phyloP scores from a whole-genome alignment of 1,140 invertebrate genomes.

The Melitaea cinxia region DNA sequence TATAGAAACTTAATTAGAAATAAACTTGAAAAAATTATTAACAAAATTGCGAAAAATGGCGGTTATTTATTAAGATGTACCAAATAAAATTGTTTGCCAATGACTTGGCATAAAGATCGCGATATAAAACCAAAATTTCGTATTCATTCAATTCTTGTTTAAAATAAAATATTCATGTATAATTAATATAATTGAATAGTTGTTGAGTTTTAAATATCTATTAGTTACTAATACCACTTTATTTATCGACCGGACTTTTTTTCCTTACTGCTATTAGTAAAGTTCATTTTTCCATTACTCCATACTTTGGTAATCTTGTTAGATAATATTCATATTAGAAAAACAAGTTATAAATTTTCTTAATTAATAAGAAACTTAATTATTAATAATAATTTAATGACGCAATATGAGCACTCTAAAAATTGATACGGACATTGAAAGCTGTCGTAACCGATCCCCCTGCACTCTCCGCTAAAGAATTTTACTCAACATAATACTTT shows the following conservation, averaged over 20 bases:
- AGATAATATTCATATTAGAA: background rate
- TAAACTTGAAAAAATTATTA: too few species aligned
- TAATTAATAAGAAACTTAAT: background rate
- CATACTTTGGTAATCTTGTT: background rate
- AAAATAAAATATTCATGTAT: too few species aligned
- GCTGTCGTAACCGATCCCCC: constrained; percentile 61
- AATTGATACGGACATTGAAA: constrained; percentile 43
- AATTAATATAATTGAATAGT: too few species aligned
- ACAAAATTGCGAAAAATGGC: too few species aligned
- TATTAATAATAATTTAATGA: constrained; percentile 26
- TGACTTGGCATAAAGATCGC: too few species aligned
- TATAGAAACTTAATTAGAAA: too few species aligned
- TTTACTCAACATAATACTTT: constrained; percentile 76
- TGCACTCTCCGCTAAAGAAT: constrained; percentile 54
- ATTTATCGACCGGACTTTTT: background rate
- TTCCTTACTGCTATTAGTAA: background rate
- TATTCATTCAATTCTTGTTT: too few species aligned
- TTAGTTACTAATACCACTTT: too few species aligned
- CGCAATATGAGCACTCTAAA: constrained; percentile 37
- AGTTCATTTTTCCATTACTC: background rate
- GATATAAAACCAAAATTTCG: too few species aligned
- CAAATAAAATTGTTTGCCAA: too few species aligned
- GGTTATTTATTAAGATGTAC: too few species aligned
- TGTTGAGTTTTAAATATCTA: too few species aligned
- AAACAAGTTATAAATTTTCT: background rate